Evolutionary conservation across 2,888 invertebrate genomes (phyloP), one percentile per base, ranked within the genome.

Genomic region (Aphrophora alni): DNA sequence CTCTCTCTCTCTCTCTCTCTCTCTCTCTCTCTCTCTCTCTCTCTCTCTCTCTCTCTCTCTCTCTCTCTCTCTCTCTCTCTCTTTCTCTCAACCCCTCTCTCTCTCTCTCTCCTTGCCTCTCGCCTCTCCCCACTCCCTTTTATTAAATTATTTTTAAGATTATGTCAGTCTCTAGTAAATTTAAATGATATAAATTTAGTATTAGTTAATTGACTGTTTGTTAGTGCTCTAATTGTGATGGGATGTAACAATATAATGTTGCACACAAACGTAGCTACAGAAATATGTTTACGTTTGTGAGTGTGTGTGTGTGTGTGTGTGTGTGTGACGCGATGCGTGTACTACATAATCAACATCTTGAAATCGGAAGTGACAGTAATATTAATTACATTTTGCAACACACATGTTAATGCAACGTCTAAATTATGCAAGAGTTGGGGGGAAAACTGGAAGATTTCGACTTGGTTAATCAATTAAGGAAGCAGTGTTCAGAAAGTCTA

Each of bases 161-260:
- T n/a, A n/a, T n/a, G n/a, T n/a, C n/a, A n/a, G n/a, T n/a, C n/a
- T n/a, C n/a, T n/a, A n/a, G n/a, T n/a, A n/a, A n/a, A n/a, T n/a
- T n/a, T n/a, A n/a, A n/a, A n/a, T n/a, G n/a, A n/a, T n/a, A n/a
- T n/a, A n/a, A n/a, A n/a, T n/a, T n/a, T n/a, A n/a, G n/a, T n/a
- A n/a, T n/a, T 70, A 7, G 27, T 70, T 70, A 2, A 28, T 70
- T 70, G 71, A 70, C 26, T 70, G 28, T 27, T 70, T 70, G 71
- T 27, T 70, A 27, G 71, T 69, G 25, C 69, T 69, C 69, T 69
- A n/a, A n/a, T n/a, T n/a, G n/a, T n/a, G n/a, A n/a, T n/a, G n/a
- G n/a, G n/a, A n/a, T n/a, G n/a, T n/a, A n/a, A n/a, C n/a, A n/a
- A n/a, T n/a, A n/a, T n/a, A n/a, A n/a, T n/a, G n/a, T n/a, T n/a